Evolutionary conservation across 2,888 invertebrate genomes (phyloP).

Genomic region (Cinara cedri): DNA sequence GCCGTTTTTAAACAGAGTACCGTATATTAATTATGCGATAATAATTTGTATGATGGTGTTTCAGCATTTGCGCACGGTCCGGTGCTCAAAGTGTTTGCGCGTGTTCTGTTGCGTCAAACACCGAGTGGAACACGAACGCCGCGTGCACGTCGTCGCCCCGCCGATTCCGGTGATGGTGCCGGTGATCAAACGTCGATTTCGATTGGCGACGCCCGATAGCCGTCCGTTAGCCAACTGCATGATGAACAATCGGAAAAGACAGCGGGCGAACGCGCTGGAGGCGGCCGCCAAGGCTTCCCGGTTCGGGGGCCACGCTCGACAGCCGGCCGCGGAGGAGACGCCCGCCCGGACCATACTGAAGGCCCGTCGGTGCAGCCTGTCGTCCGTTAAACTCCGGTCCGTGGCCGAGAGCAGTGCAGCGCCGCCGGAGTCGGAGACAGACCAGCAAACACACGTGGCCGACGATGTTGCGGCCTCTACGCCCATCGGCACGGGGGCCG

Average conservation of each 20-base stretch:
- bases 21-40: too few relatives aligned
- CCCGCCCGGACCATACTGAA: constrained; percentile 11
- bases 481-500: not conserved
- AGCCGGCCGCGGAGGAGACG: not conserved
- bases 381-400: not conserved
- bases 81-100: constrained; percentile 36
- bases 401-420: constrained; percentile 46
- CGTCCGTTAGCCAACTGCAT: not conserved
- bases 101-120: constrained; percentile 44
- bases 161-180: not conserved
- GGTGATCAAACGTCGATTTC: constrained; percentile 24
- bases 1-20: too few relatives aligned
- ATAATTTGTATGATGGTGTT: not conserved
- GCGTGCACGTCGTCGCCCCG: not conserved
- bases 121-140: constrained; percentile 29
- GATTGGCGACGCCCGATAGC: not conserved
- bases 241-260: constrained; percentile 8
- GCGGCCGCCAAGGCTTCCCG: not conserved
- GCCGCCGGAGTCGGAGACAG: not conserved
- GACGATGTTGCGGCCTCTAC: not conserved
- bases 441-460: not conserved
- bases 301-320: not conserved
- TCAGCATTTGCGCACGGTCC: constrained; percentile 26
- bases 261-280: not conserved
- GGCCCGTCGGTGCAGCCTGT: constrained; percentile 14